Conservation (phyloP, 2,113 vertebrate species). For the Dasyornis broadbenti region DNA sequence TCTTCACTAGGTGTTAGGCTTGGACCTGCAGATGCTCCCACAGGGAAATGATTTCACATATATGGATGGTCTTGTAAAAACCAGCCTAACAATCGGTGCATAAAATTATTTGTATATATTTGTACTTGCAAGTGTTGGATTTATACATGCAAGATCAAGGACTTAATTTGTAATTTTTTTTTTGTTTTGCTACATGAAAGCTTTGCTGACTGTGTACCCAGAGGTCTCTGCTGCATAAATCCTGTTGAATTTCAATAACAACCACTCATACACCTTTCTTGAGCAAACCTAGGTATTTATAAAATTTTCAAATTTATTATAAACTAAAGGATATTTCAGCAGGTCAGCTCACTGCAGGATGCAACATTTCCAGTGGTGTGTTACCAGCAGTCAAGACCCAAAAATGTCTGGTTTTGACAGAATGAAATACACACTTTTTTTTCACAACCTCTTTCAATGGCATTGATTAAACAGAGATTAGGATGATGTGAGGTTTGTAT, state of each 20-base stretch:
- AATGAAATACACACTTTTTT: background rate
- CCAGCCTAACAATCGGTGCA: background rate
- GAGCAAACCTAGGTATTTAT: background rate
- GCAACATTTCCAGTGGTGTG: background rate
- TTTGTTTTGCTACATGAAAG: background rate
- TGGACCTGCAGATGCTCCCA: background rate
- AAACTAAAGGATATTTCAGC: background rate
- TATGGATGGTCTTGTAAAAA: background rate
- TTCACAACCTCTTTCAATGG: background rate
- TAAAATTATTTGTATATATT: background rate
- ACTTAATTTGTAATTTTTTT: background rate
- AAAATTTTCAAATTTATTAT: background rate
- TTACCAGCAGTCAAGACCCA: background rate
- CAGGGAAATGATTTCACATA: background rate
- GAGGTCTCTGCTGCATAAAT: background rate
- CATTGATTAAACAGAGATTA: constrained; percentile 5
- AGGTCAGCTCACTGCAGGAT: background rate
- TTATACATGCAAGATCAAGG: constrained; percentile 9
- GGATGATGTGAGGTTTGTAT: background rate
- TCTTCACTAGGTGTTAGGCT: background rate
- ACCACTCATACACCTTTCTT: background rate
- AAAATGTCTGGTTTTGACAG: background rate
- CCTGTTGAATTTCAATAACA: background rate
- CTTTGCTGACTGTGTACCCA: background rate
- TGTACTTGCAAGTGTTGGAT: constrained; percentile 1